phyloP scores from a whole-genome alignment of 2,888 invertebrate genomes.

The Neuroscelio doddi region DNA sequence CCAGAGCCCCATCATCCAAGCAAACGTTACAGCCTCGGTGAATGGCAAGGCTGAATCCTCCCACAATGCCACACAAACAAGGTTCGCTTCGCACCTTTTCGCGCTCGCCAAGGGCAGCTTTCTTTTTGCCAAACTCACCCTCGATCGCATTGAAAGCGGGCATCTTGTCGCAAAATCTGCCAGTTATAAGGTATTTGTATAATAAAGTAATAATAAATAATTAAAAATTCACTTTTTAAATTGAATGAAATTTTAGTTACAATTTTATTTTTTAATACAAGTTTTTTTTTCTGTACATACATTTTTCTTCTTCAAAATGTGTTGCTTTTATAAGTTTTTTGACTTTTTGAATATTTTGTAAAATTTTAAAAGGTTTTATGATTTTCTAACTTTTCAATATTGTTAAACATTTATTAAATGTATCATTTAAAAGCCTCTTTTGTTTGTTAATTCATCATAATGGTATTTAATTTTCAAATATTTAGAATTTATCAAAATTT shows the following conservation, averaged over 20 bases:
- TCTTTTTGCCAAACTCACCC: slow-evolving; percentile 90
- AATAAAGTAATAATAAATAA: neutral
- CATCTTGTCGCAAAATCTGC: slow-evolving; percentile 94
- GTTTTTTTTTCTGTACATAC: too few species aligned
- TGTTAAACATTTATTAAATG: too few species aligned
- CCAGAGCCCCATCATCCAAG: slow-evolving; percentile 86
- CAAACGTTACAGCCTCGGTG: slow-evolving; percentile 81
- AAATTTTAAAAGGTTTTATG: too few species aligned
- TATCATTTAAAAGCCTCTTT: too few species aligned
- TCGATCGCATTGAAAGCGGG: slow-evolving; percentile 93
- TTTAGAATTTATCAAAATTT: too few species aligned
- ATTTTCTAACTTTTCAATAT: too few species aligned
- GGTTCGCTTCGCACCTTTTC: slow-evolving; percentile 90
- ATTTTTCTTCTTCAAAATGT: too few species aligned
- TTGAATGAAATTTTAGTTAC: neutral
- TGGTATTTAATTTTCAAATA: too few species aligned
- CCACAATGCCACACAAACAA: slow-evolving; percentile 78
- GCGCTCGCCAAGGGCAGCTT: slow-evolving; percentile 91
- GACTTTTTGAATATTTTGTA: too few species aligned
- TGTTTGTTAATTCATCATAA: too few species aligned
- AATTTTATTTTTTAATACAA: neutral
- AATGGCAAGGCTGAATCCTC: slow-evolving; percentile 77
- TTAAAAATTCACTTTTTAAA: neutral
- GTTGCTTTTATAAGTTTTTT: too few species aligned
- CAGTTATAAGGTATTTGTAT: slow-evolving; percentile 82